Conservation (phyloP, 2,888 invertebrate species). For the Falcaria lacertinaria region DNA sequence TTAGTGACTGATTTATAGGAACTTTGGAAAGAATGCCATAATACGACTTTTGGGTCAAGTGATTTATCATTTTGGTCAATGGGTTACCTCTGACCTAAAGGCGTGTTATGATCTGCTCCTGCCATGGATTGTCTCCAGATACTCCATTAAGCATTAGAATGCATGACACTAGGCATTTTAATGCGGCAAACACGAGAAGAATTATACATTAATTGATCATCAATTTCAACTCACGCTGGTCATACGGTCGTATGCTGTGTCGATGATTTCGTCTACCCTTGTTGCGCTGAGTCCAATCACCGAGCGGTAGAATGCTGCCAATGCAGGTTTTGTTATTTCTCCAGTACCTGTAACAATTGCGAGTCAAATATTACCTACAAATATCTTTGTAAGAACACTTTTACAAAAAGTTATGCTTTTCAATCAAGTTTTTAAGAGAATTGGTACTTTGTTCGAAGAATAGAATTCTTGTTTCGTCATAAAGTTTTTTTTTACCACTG, state of each 20-base stretch:
- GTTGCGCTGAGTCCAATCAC: conserved; percentile 82
- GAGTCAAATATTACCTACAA: conserved; percentile 15
- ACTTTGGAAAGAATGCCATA: too few relatives aligned
- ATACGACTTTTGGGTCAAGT: too few relatives aligned
- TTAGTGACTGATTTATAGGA: too few relatives aligned
- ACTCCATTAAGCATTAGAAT: too few relatives aligned
- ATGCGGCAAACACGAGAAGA: too few relatives aligned
- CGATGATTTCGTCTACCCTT: conserved; percentile 82
- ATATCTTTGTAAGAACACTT: conserved; percentile 2
- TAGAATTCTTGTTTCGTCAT: background rate
- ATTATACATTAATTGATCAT: too few relatives aligned
- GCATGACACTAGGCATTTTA: too few relatives aligned
- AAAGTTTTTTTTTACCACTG: background rate
- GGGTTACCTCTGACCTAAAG: too few relatives aligned
- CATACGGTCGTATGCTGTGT: conserved; percentile 84
- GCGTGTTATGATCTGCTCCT: too few relatives aligned
- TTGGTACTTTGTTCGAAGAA: background rate
- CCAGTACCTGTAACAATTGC: conserved; percentile 74
- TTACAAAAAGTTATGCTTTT: too few relatives aligned
- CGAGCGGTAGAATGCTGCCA: conserved; percentile 85
- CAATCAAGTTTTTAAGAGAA: background rate
- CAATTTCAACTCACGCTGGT: conserved; percentile 82
- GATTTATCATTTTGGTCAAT: too few relatives aligned
- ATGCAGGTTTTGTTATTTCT: conserved; percentile 82
- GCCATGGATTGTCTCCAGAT: too few relatives aligned